A percentile compares a stretch with the other conserved stretches of the same genome.
phyloP scores from a whole-genome alignment of 2,113 vertebrate species.

The Ctenodactylus gundi region DNA sequence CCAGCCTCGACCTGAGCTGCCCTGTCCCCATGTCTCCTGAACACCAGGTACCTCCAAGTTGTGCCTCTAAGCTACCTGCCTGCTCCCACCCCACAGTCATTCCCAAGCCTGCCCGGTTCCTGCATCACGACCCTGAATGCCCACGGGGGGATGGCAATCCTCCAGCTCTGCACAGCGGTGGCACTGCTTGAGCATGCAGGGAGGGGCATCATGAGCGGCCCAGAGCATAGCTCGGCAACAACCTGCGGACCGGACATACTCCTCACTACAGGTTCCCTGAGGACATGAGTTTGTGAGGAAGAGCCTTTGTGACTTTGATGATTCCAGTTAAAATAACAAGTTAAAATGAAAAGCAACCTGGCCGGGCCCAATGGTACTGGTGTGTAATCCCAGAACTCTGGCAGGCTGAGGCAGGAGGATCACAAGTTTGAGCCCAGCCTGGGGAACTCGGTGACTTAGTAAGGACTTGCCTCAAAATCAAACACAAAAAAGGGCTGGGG shows the following conservation, averaged over 20 bases:
- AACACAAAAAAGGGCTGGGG: too few relatives aligned
- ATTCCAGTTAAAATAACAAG: not conserved
- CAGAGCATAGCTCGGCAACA: not conserved
- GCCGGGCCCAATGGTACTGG: too few relatives aligned
- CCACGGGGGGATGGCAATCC: not conserved
- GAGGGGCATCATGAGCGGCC: not conserved
- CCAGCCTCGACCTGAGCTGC: not conserved
- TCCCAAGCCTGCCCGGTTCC: not conserved
- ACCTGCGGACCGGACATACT: not conserved
- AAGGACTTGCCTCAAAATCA: too few relatives aligned
- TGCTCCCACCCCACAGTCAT: not conserved
- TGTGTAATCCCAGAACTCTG: too few relatives aligned
- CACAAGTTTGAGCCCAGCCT: too few relatives aligned
- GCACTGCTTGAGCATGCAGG: not conserved
- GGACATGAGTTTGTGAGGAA: not conserved
- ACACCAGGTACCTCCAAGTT: not conserved
- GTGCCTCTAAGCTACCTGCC: not conserved
- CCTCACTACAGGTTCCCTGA: not conserved
- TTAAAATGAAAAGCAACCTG: not conserved
- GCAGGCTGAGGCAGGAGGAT: too few relatives aligned
- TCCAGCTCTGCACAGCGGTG: not conserved
- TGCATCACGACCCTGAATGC: not conserved
- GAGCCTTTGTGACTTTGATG: not conserved
- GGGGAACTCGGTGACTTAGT: too few relatives aligned
- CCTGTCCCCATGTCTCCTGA: not conserved